phyloP scores from a whole-genome alignment of 2,888 invertebrate species.

The Phaedon cochleariae region DNA sequence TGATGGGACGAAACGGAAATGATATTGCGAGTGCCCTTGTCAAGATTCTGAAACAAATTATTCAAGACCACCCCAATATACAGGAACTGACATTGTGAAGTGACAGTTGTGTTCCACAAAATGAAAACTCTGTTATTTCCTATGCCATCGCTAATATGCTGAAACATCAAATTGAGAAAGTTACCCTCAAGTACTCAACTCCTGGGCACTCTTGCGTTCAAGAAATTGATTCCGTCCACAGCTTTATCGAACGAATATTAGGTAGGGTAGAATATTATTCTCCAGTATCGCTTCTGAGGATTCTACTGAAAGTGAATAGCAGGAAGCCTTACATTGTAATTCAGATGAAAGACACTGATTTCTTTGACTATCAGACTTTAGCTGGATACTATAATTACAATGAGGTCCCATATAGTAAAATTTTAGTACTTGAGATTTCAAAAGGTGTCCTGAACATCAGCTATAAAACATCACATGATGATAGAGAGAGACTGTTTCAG shows the following conservation, averaged over 20 bases:
- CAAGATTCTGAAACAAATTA: constrained; percentile 39
- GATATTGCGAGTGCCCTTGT: constrained; percentile 42
- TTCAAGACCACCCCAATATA: constrained; percentile 35
- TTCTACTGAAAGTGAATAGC: neutral
- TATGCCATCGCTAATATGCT: constrained; percentile 8
- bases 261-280: constrained; percentile 13
- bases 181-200: constrained; percentile 7
- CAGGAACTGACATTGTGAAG: constrained; percentile 39
- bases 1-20: constrained; percentile 29
- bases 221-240: constrained; percentile 15
- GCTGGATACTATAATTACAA: no score
- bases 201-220: constrained; percentile 14
- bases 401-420: no score
- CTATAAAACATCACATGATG: no score
- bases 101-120: constrained; percentile 21
- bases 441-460: no score
- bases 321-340: constrained; percentile 6
- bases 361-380: neutral
- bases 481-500: no score
- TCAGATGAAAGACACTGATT: constrained; percentile 9
- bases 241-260: constrained; percentile 1
- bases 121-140: constrained; percentile 2
- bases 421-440: no score
- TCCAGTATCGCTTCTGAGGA: constrained; percentile 6
- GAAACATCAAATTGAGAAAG: neutral